Evolutionary conservation across 2,797 vertebrate genomes (phyloP).

Genomic region (Tinamus major): DNA sequence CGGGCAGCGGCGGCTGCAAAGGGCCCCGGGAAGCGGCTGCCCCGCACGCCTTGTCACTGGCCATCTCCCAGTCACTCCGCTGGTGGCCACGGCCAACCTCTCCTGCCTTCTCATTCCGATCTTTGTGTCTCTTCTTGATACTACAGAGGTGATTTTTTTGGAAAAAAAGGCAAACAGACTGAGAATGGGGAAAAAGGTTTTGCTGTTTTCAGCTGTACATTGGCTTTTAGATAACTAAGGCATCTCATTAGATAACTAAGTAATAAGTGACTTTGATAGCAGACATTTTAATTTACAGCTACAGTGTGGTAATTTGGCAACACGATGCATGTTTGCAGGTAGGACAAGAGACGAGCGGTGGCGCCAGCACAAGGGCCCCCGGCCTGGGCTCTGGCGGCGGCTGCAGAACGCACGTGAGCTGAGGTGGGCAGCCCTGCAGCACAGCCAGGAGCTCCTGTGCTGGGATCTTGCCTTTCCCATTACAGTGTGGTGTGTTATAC

Average conservation of each 20-base stretch:
- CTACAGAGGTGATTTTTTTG: background rate
- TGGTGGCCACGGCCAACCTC: background rate
- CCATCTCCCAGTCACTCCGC: rapidly evolving
- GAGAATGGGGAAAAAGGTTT: background rate
- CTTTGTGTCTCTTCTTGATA: background rate
- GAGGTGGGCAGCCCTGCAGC: background rate
- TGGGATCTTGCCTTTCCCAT: constrained; percentile 63
- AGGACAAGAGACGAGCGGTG: background rate
- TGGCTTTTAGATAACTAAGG: background rate
- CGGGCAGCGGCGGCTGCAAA: background rate
- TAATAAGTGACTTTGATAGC: background rate
- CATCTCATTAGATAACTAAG: background rate
- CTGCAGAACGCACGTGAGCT: background rate
- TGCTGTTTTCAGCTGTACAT: background rate
- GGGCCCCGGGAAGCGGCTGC: background rate
- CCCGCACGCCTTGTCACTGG: background rate
- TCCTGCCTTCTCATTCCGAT: background rate
- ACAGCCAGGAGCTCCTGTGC: constrained; percentile 43
- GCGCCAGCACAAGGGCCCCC: background rate
- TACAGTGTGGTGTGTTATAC: constrained; percentile 47
- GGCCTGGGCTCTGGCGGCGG: background rate
- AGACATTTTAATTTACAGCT: background rate
- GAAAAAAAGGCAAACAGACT: background rate
- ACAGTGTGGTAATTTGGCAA: background rate
- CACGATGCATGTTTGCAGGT: background rate